These are phyloP conservation scores for Arothron firmamentum DNA, from an alignment of 2,113 vertebrate genomes.

Conservation along the genomic window DNA sequence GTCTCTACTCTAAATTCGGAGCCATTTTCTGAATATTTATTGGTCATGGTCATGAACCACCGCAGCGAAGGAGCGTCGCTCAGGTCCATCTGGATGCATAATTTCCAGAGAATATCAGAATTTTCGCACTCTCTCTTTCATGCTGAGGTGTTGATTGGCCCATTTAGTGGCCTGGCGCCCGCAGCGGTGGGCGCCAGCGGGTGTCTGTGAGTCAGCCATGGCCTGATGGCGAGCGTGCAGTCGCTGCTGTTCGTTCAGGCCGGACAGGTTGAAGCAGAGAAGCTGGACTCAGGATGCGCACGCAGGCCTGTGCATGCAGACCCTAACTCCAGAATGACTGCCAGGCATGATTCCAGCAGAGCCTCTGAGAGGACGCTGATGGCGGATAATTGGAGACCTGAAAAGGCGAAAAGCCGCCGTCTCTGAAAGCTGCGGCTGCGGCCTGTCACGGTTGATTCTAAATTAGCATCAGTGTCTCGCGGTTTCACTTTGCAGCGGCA, in stretches of 20 bases:
- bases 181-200: too few species aligned
- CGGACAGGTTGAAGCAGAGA: constrained; percentile 24
- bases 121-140: constrained; percentile 28
- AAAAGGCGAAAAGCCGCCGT: constrained; percentile 24
- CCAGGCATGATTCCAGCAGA: constrained; percentile 36
- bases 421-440: constrained; percentile 29
- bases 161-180: constrained; percentile 29
- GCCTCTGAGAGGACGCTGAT: constrained; percentile 34
- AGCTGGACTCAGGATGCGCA: constrained; percentile 29
- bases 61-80: background rate
- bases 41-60: constrained; percentile 23
- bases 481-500: constrained; percentile 16
- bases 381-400: constrained; percentile 60
- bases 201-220: too few species aligned
- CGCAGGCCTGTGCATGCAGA: constrained; percentile 21
- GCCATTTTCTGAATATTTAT: constrained; percentile 33
- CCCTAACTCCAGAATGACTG: constrained; percentile 26
- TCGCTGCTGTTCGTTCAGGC: constrained; percentile 57
- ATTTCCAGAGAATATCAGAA: constrained; percentile 39
- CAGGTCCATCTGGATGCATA: constrained; percentile 21
- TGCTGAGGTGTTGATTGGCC: constrained; percentile 18
- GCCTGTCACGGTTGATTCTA: constrained; percentile 53
- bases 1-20: background rate
- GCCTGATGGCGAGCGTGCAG: too few species aligned
- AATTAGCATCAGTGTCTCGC: constrained; percentile 55